Base-by-base conservation (phyloP, 2,797 vertebrate species). In the Dallia pectoralis region DNA sequence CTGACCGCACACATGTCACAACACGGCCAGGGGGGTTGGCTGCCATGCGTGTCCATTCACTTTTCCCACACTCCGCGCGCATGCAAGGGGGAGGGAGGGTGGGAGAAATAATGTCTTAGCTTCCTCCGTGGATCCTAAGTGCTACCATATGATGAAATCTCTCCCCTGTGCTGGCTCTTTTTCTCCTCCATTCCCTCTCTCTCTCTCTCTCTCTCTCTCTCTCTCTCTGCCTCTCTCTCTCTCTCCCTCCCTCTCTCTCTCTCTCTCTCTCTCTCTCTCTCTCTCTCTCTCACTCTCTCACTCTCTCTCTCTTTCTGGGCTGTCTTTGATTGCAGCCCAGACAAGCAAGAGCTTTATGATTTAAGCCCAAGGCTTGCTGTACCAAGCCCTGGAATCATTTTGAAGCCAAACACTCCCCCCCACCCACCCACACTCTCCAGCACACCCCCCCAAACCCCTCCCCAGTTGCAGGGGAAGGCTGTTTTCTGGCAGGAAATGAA, bases 401-500 rank as follows among this genome's bases (percentile, higher is more conserved):
- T 87, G 92, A 89, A 93, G 94, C 95, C 94, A 95, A 94, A 92
- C 92, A 59, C 78, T 75, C 89, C 66, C 47, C 49, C 63, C 62
- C 71, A 33, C 70, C 70, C n/a, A 65, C 71, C 69, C 74, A 74
- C 53, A n/a, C 75, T 69, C 30, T 49, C 51, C 49, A 53, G 27
- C 29, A 6, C 49, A 67, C 69, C 73, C 78, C 75, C 77, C 84
- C 78, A 81, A 71, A 74, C 76, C 81, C 75, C 69, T 74, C 85
- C 84, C 89, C 90, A 92, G 93, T 92, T 95, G 93, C 93, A 95
- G 91, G 93, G 93, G 94, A 93, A 94, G 94, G 93, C 94, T 95
- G 95, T 92, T 95, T 95, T 94, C 96, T 96, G 96, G 95, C 96
- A 97, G 96, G 95, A 96, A 97, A 95, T 96, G 95, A 98, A 96